These are phyloP conservation scores for Phytoseiulus persimilis DNA, from an alignment of 2,888 invertebrate genomes.

Conservation along the genomic window DNA sequence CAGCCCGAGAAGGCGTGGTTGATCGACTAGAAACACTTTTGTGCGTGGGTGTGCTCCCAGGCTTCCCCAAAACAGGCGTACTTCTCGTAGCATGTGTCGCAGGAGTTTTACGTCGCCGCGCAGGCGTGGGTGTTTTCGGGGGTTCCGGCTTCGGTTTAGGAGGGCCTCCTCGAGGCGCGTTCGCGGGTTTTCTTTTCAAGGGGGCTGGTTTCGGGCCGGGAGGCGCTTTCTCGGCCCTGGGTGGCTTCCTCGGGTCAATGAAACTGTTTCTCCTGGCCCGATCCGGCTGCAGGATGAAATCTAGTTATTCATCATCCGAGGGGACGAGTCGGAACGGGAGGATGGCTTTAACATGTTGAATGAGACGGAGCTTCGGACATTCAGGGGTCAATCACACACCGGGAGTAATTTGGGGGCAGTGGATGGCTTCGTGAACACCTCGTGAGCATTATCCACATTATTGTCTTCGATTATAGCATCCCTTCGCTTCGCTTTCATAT, in stretches of 20 bases:
- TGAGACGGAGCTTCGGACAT: no score
- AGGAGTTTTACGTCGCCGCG: background rate
- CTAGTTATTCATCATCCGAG: no score
- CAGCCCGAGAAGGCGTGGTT: background rate
- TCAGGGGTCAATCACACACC: background rate
- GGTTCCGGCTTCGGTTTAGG: conserved; percentile 15
- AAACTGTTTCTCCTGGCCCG: background rate
- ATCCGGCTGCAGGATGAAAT: background rate
- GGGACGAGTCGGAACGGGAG: no score
- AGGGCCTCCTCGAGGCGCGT: conserved; percentile 18
- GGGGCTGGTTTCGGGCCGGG: background rate
- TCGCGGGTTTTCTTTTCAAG: conserved; percentile 8
- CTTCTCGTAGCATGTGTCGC: background rate
- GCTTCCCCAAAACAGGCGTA: background rate
- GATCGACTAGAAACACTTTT: conserved; percentile 21
- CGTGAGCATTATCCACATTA: conserved; percentile 19
- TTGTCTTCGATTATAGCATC: conserved; percentile 12
- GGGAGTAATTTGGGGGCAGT: background rate
- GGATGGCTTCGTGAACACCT: background rate
- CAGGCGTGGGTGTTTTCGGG: background rate
- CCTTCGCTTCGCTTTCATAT: conserved; percentile 13
- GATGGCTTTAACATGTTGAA: no score
- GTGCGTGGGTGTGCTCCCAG: conserved; percentile 9
- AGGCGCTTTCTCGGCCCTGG: background rate
- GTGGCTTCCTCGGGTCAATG: background rate